These are phyloP conservation scores for Notarius lentiginosus DNA, from an alignment of 2,113 vertebrate species.

Conservation along the genomic window DNA sequence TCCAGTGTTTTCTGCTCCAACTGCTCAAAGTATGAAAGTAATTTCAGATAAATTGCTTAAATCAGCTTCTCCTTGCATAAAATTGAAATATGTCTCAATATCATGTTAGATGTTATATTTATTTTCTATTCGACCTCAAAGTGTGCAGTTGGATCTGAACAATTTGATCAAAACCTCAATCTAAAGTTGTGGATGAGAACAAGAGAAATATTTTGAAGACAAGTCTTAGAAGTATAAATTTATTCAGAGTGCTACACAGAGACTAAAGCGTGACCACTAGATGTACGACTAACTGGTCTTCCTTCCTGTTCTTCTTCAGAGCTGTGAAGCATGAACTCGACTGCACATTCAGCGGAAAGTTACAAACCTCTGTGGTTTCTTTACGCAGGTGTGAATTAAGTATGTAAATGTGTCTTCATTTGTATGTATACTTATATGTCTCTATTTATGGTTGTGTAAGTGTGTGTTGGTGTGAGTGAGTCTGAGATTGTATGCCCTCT, in stretches of 20 bases:
- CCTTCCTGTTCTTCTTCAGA: constrained; percentile 25
- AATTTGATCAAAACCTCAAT: neutral
- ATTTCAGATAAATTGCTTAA: neutral
- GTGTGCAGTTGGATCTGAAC: neutral
- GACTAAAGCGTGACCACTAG: neutral
- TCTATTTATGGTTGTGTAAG: neutral
- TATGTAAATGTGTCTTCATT: neutral
- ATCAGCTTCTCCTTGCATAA: neutral
- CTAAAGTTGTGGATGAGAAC: neutral
- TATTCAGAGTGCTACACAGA: neutral
- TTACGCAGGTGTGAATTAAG: neutral
- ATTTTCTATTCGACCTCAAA: neutral
- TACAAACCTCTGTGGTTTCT: constrained; percentile 2
- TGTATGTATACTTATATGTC: neutral
- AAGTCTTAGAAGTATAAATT: neutral
- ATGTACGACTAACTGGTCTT: neutral
- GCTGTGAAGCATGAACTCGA: neutral
- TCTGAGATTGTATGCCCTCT: neutral
- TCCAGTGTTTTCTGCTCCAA: neutral
- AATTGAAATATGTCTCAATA: neutral
- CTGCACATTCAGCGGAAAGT: constrained; percentile 19
- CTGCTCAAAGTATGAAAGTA: neutral
- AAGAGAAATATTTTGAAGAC: neutral
- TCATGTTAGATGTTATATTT: neutral
- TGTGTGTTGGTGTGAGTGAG: neutral